Base-by-base conservation (phyloP, 2,888 invertebrate species). In the Eueremaeus valkanovi region DNA sequence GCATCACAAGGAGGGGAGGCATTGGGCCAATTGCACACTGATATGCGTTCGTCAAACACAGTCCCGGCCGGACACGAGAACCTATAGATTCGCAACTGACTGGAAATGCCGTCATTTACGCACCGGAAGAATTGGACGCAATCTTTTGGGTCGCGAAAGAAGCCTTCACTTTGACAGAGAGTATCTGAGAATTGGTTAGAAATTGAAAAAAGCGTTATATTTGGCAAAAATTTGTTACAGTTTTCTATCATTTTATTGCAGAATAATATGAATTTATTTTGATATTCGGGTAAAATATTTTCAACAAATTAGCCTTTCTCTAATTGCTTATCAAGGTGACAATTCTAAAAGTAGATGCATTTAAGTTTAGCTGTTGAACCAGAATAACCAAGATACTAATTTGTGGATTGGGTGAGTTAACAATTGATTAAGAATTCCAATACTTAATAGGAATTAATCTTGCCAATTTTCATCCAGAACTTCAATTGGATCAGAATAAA, bases 11-110 rank as follows among this genome's bases (percentile, higher is more conserved):
- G 88, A 16, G 89, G 88, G 3, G 90, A 88, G 82, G 89, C 85
- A 0, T 90, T 86, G 0, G 92, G 91, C 91, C 91, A 91, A 6
- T 90, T 90, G 82, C 92, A 92, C 73, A 91, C 77, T 24, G 76
- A 76, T 24, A 78, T 73, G 3, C 72, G 72, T 75, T 78, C 78
- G 82, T 91, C 91, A 82, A 92, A 92, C 0, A 90, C 90, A 74
- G 91, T 83, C 9, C 91, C 91, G 31, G 88, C 88, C 0, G 91
- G 91, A 81, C 92, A 92, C 82, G 90, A 90, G 82, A 91, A 92
- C 82, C 91, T 90, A 83, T 91, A 92, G 51, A 91, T 90, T 24
- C 89, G 90, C 81, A 88, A 91, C 80, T 90, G 90, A 33, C 90
- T 33, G n/a, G 75, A 21, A 16, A n/a, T 40, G 16, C 58, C 72